Conservation (phyloP, 2,113 vertebrate species). For the Gobiocypris rarus region DNA sequence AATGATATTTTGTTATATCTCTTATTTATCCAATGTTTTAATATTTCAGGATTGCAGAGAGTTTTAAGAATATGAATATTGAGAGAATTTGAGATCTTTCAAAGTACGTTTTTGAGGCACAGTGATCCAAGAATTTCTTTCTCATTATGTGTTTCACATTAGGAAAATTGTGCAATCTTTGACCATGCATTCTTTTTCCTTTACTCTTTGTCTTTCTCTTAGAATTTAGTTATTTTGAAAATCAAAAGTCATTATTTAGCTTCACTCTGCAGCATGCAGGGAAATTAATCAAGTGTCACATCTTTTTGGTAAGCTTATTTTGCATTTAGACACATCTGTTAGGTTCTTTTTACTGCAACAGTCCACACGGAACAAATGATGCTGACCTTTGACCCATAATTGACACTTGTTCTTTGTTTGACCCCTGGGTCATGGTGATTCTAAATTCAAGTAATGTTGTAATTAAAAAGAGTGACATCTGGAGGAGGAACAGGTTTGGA, state of each 20-base stretch:
- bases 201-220: background rate
- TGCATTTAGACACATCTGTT: conserved; percentile 19
- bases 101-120: background rate
- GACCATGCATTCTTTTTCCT: background rate
- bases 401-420: conserved; percentile 30
- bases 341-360: conserved; percentile 21
- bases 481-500: background rate
- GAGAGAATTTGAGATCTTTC: background rate
- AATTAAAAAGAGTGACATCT: conserved; percentile 1
- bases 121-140: background rate
- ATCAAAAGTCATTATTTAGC: background rate
- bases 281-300: conserved; percentile 5
- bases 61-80: background rate
- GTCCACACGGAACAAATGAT: conserved; percentile 68
- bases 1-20: background rate
- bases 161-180: background rate
- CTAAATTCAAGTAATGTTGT: background rate
- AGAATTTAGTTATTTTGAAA: background rate
- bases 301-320: background rate
- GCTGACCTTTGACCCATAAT: conserved; percentile 66
- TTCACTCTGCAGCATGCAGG: background rate
- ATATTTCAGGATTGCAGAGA: background rate
- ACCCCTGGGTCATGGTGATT: background rate
- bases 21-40: background rate
- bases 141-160: background rate